Base-by-base conservation (phyloP, 1,140 invertebrate species). In the Drosophila nigromelanica region DNA sequence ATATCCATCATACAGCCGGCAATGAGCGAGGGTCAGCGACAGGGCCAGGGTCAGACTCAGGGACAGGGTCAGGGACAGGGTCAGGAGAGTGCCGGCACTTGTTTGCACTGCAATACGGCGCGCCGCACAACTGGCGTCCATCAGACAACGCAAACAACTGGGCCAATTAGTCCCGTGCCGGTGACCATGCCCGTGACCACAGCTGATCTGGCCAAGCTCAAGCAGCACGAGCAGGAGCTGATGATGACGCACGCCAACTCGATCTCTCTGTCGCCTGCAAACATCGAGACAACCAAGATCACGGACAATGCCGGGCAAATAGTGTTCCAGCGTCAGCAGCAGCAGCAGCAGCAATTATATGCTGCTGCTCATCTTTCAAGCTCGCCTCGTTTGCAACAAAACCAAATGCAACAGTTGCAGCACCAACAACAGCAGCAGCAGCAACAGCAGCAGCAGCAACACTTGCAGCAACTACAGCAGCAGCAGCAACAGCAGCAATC, bases 131-230 rank as follows among this genome's bases (percentile, higher is more conserved):
- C 91, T 4, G 91, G 91, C 7, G 91, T 92, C 0, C 91, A 92
- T 63, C 91, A 92, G 51, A 92, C 91, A 8, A 92, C 91, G 2
- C 91, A 92, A 56, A 92, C 91, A 14, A 92, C 91, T n/a, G 91
- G 91, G 0, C 91, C 91, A 0, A 90, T 92, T 10, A 92, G 91
- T 24, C 91, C 91, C 4, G 78, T 92, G 30, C 91, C 91, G 15
- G 62, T 87, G 8, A 24, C 85, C n/a, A 51, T 90, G 35, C 61
- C 69, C 14, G 48, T 87, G 24, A 54, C 73, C 12, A 21, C 37
- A 11, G 18, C 11, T 2, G 40, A 54, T 12, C 27, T 54, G 10
- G 4, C 21, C 3, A 56, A 45, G 58, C 11, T 51, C 8, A 60
- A 52, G 12, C 43, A 55, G 10, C 62, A 59, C 0, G 48, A 67